Evolutionary conservation across 1,140 invertebrate species (phyloP), one percentile per base, ranked within the genome.

Genomic region (Drosophila miranda): DNA sequence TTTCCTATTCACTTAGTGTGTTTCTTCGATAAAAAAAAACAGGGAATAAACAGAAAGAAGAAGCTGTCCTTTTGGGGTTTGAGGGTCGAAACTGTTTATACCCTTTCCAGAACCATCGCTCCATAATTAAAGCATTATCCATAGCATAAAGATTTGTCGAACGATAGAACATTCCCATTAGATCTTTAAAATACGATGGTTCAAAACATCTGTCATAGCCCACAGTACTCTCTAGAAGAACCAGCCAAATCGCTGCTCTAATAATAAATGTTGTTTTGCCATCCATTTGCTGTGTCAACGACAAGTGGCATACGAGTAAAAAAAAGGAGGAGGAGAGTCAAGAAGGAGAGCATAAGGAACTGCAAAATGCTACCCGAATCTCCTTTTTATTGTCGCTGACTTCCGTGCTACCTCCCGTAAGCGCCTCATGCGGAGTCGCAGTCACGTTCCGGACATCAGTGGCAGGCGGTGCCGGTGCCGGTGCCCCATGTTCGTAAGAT

Each of bases 391-490:
- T 86, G 82, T 86, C 84, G 61, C 62, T 77, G 77, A 86, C 74
- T 70, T 64, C 52, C 41, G 73, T 57, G 28, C 30, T 11, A 48
- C 51, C 9, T 34, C 55, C 55, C 34, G 19, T 54, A 59, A 76
- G 70, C 63, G 63, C 34, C 69, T 63, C 66, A 50, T 63, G 54
- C 59, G 63, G 34, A 53, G 52, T 63, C 49, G 55, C 53, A 86
- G 82, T 86, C 82, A 86, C 82, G 82, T 86, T 62, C 77, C 52
- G 54, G 70, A 78, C 82, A 86, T 86, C 82, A 86, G 74, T 63
- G 64, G 77, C 82, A 86, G 78, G 70, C 82, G 82, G 82, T 70
- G 82, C 73, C 73, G 82, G 82, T 70, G 82, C 73, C 73, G 82
- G 82, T 70, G 82, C 73, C 73, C 56, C 61, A 68, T 55, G 5